Percentiles rank a stretch among this genome's conserved stretches.
These are phyloP conservation scores for Acronicta psi DNA, from an alignment of 2,888 invertebrate genomes.

Conservation along the genomic window DNA sequence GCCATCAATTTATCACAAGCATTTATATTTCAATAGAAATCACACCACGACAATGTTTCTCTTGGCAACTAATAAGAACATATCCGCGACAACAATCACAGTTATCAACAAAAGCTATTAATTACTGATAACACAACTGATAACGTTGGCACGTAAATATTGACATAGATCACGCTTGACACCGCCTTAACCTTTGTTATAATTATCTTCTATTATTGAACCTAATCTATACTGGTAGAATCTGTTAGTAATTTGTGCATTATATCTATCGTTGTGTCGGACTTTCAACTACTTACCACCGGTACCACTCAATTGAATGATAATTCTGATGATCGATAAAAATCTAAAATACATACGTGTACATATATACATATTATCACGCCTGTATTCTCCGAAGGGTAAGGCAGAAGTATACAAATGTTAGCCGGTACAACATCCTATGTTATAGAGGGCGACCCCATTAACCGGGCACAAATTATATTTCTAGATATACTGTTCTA, in stretches of 20 bases:
- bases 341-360: too few species aligned
- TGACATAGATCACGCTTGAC: conserved; percentile 83
- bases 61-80: conserved; percentile 64
- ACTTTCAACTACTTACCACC: too few species aligned
- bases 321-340: too few species aligned
- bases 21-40: conserved; percentile 23
- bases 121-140: conserved; percentile 58
- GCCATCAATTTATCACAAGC: conserved; percentile 15
- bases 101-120: conserved; percentile 68
- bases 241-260: conserved; percentile 34
- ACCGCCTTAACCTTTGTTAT: conserved; percentile 81
- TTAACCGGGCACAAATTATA: too few species aligned
- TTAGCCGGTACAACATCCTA: too few species aligned
- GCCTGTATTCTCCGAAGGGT: too few species aligned
- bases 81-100: conserved; percentile 71
- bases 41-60: conserved; percentile 56
- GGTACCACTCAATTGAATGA: too few species aligned
- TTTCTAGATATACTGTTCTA: background rate
- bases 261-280: background rate
- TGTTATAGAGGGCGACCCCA: too few species aligned
- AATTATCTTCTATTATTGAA: conserved; percentile 79
- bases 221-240: conserved; percentile 63
- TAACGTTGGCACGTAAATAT: conserved; percentile 78
- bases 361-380: too few species aligned
- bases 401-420: too few species aligned